These are phyloP conservation scores for Hormiphora californensis DNA, from an alignment of 37 sponge, comb jelly and placozoan genomes.

Conservation along the genomic window DNA sequence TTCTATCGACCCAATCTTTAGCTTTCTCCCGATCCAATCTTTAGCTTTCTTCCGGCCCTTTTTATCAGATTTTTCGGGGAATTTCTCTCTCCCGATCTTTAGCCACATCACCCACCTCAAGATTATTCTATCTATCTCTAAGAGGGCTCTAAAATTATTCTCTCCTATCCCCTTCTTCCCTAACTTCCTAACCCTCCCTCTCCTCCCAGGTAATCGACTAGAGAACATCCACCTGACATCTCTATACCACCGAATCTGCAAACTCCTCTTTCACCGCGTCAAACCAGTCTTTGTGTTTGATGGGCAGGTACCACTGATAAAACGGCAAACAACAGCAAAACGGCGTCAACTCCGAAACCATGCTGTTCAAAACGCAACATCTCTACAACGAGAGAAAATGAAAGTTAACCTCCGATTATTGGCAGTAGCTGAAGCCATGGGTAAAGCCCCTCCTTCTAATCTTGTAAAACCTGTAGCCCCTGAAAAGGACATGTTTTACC, in stretches of 20 bases:
- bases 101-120: no score
- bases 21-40: no score
- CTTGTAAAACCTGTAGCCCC: neutral
- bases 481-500: constrained; percentile 34
- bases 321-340: constrained; percentile 73
- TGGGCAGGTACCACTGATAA: constrained; percentile 83
- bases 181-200: no score
- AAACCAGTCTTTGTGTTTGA: constrained; percentile 97
- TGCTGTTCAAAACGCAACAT: neutral
- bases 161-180: no score
- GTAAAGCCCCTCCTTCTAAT: neutral
- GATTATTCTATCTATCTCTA: no score
- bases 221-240: constrained; percentile 77
- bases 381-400: neutral
- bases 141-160: no score
- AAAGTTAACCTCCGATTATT: neutral
- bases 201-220: constrained; percentile 13
- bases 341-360: neutral
- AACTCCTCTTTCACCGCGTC: constrained; percentile 83
- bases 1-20: no score
- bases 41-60: no score
- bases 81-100: no score
- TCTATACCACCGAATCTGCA: constrained; percentile 85
- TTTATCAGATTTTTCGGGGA: no score
- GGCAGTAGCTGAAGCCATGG: constrained; percentile 22